These are phyloP conservation scores for Rhinoraja longicauda DNA, from an alignment of 2,797 vertebrate genomes.

Conservation along the genomic window DNA sequence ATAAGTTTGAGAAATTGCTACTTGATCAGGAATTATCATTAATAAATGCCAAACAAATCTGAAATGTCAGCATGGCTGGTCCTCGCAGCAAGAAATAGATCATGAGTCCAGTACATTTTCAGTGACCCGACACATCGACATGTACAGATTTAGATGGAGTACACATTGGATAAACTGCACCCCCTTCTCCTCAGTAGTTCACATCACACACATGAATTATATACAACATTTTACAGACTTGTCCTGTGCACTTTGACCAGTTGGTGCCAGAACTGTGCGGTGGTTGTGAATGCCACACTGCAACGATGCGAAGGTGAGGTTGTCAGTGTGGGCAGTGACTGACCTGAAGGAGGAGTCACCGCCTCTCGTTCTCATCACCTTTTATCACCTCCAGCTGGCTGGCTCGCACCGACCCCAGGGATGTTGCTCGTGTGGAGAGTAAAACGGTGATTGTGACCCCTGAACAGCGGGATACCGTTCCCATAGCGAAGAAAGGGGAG, in stretches of 20 bases:
- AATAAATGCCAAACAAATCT: background rate
- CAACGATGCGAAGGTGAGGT: background rate
- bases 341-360: background rate
- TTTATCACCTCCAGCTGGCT: slow-evolving; percentile 69
- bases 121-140: background rate
- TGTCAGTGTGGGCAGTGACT: background rate
- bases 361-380: background rate
- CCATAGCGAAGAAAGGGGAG: slow-evolving; percentile 61
- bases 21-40: background rate
- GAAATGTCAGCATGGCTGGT: no score
- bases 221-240: background rate
- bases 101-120: background rate
- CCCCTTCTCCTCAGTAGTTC: background rate
- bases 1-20: background rate
- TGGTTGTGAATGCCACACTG: background rate
- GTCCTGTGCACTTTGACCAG: background rate
- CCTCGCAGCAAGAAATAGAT: background rate
- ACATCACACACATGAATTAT: background rate
- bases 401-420: slow-evolving; percentile 83
- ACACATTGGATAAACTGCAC: background rate
- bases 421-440: slow-evolving; percentile 90
- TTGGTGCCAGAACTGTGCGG: background rate
- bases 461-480: slow-evolving; percentile 76
- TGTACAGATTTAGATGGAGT: background rate
- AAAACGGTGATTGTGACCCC: slow-evolving; percentile 86